Evolutionary conservation across 2,888 invertebrate species (phyloP), one percentile per base, ranked within the genome.

Genomic region (Hoplodrina ambigua): DNA sequence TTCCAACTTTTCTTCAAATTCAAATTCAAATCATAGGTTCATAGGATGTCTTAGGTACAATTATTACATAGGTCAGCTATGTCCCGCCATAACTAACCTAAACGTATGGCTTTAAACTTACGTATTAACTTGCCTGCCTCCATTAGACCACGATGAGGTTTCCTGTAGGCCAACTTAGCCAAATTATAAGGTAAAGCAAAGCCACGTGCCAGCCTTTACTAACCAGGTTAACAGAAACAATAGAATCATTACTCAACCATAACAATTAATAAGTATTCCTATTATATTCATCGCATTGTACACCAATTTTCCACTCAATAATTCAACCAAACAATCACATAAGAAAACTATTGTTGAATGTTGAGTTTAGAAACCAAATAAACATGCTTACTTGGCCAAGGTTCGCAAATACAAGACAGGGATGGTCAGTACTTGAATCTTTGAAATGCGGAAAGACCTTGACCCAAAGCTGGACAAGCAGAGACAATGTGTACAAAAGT

Each of bases 211-310:
- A 46, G 11, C 25, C 49, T 0, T 50, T 15, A 60, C 77, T 41
- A 7, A 75, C 79, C 74, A 65, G 79, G 74, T 49, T 55, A 25
- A 4, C 79, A 75, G 46, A 74, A 79, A 79, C 79, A 79, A 74
- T 65, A 74, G 73, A 57, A 62, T 8, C 66, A 59, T 73, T 79
- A 73, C 37, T 78, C 50, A 78, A 62, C 62, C 41, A 49, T n/a
- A 59, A 55, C 54, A 11, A 57, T 33, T 46, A 20, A 11, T 71
- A 74, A 17, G 66, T 60, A 60, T 59, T 65, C 56, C 53, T 60
- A 57, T 44, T 75, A 74, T 57, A 74, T 57, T 73, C 73, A 11
- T 44, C 44, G 52, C 49, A 75, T 73, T 72, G 64, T 73, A 15
- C 17, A 49, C 46, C 5, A 52, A 52, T 59, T 59, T 55, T 59